Evolutionary conservation across 2,888 invertebrate species (phyloP), one percentile per base, ranked within the genome.

Genomic region (Isoperla grammatica): DNA sequence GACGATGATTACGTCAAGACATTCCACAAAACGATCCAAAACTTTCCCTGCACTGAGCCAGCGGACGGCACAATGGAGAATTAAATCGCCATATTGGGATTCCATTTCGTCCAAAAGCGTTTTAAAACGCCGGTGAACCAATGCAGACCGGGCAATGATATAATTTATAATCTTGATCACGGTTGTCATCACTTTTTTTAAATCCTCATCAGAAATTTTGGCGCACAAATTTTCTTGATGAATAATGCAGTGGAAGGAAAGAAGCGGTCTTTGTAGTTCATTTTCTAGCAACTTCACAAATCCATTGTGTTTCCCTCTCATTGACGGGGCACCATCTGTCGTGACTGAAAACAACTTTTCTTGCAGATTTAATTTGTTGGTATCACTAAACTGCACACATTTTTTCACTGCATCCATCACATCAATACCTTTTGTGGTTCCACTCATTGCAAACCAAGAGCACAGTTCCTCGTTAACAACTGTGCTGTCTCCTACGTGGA

Each of bases 161-260:
- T 37, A 60, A 61, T 59, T 59, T 64, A 65, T 61, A 58, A 65
- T 65, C 61, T 66, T 66, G 61, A 66, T 59, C 58, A 65, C 64
- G 39, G 64, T 65, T 65, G 64, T 61, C 64, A 65, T 66, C 65
- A 62, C 63, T 65, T 66, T 61, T 61, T 62, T 64, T 62, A 65
- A 59, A 62, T 65, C 61, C 56, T 57, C 29, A 29, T 29, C 29
- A 29, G 29, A 60, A 50, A 57, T 57, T 57, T 56, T 62, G 58
- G 63, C 59, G 57, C 56, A 63, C 61, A 63, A 63, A 55, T 60
- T 66, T 63, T 64, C 61, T 66, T 66, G 61, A 65, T 66, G 64
- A 63, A 66, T 66, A 63, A 66, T 66, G 63, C 63, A 66, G 66
- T 66, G 65, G 63, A 67, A 67, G 56, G 65, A 67, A 64, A 64